These are phyloP conservation scores for Eremophila alpestris DNA, from an alignment of 2,797 vertebrate genomes.

Conservation along the genomic window DNA sequence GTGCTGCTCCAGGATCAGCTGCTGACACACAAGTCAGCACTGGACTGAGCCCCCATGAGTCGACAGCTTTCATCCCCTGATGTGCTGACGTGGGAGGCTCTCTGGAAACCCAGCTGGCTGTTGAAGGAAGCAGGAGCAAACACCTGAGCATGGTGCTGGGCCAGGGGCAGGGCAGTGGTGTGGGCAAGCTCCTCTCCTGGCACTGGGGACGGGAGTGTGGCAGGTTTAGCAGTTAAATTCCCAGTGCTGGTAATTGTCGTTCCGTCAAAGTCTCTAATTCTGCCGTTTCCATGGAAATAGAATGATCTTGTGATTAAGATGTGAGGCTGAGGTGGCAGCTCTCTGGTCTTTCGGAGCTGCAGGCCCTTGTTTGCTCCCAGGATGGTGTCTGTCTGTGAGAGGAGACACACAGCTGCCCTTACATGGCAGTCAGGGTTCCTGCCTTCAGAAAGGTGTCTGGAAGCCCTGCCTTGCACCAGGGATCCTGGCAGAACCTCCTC, in stretches of 20 bases:
- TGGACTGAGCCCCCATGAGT: background rate
- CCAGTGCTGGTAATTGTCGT: background rate
- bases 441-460: background rate
- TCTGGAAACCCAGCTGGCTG: background rate
- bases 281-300: constrained; percentile 63
- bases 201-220: accelerated
- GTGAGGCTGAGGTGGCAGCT: background rate
- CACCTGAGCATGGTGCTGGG: accelerated
- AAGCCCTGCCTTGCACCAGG: background rate
- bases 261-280: constrained; percentile 35
- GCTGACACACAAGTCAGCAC: accelerated
- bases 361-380: background rate
- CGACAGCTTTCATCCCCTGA: background rate
- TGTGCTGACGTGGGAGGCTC: background rate
- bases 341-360: background rate
- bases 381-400: background rate
- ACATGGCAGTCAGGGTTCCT: accelerated
- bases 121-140: background rate
- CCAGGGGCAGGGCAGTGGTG: background rate
- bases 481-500: background rate
- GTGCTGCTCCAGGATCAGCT: background rate
- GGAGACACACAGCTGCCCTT: background rate
- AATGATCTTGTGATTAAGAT: constrained; percentile 31
- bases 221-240: background rate
- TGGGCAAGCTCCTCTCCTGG: background rate